phyloP scores from a whole-genome alignment of 2,888 invertebrate genomes.

The Andrena bucephala region DNA sequence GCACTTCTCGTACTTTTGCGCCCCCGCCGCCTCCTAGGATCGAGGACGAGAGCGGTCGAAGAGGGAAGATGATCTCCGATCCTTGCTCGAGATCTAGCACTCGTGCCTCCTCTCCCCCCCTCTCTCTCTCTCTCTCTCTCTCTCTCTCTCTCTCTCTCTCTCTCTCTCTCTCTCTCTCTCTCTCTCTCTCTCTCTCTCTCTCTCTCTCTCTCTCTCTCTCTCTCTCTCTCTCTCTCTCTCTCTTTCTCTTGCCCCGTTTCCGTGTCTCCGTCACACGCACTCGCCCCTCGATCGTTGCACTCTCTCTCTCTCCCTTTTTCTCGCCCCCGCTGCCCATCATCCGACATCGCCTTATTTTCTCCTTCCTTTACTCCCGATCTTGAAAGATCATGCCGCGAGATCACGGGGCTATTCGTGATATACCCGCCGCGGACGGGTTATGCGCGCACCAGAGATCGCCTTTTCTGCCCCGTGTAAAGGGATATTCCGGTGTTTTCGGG shows the following conservation, averaged over 20 bases:
- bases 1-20: conserved; percentile 65
- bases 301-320: not conserved
- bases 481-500: conserved; percentile 74
- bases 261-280: conserved; percentile 2
- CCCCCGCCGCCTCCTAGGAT: conserved; percentile 64
- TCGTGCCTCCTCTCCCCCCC: conserved; percentile 38
- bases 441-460: conserved; percentile 66
- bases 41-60: conserved; percentile 69
- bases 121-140: conserved; percentile 15
- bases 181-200: conserved; percentile 7
- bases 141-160: not conserved
- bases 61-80: conserved; percentile 76
- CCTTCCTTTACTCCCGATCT: conserved; percentile 66
- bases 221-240: no score
- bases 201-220: not conserved
- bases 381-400: conserved; percentile 74
- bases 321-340: conserved; percentile 2
- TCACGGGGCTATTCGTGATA: conserved; percentile 74
- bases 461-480: conserved; percentile 67
- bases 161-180: conserved; percentile 12
- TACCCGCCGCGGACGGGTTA: conserved; percentile 65
- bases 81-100: conserved; percentile 79
- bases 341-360: conserved; percentile 52
- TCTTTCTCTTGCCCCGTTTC: not conserved
- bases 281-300: conserved; percentile 5